Evolutionary conservation across 2,888 invertebrate species (phyloP), one percentile per base, ranked within the genome.

Genomic region (Agrochola macilenta): DNA sequence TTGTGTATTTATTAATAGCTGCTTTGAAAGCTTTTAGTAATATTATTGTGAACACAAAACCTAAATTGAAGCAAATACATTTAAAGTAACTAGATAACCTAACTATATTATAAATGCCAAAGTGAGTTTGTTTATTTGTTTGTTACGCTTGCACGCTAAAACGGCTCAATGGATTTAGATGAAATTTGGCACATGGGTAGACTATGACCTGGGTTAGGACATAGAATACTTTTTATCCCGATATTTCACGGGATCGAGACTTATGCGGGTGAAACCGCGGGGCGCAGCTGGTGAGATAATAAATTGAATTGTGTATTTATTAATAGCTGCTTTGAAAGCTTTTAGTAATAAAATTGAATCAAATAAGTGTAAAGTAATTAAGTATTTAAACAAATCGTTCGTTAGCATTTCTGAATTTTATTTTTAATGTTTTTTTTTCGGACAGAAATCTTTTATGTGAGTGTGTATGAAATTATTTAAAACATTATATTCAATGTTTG

Each of bases 31-130:
- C 4, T 49, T 52, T 77, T 43, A 35, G 20, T 54, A 30, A 30
- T 77, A 17, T 39, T 52, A n/a, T 5, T 57, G 11, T 79, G 39
- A 39, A 79, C 26, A 49, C 23, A 49, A 79, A 11, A 30, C 57
- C 39, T 30, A 46, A 46, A 35, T 35, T 35, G 35, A 35, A 35
- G 35, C 35, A 35, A 35, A 35, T 35, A 35, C 0, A 35, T 35
- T 35, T 35, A 35, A 35, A 35, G 35, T 35, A 35, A 35, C 35
- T 35, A 35, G 35, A 35, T 35, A 35, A 3, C 35, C 35, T 35
- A 35, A 35, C 35, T 35, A 35, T 35, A 35, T 4, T 4, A 35
- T 35, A 35, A 35, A 35, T 35, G 35, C 3, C 35, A 35, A 35
- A 35, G 35, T 35, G 35, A 35, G 35, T 35, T 35, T 35, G 35